A percentile compares a stretch with the other conserved stretches of the same genome.
phyloP scores from a whole-genome alignment of 2,797 vertebrate species.

The Rachycentron canadum region DNA sequence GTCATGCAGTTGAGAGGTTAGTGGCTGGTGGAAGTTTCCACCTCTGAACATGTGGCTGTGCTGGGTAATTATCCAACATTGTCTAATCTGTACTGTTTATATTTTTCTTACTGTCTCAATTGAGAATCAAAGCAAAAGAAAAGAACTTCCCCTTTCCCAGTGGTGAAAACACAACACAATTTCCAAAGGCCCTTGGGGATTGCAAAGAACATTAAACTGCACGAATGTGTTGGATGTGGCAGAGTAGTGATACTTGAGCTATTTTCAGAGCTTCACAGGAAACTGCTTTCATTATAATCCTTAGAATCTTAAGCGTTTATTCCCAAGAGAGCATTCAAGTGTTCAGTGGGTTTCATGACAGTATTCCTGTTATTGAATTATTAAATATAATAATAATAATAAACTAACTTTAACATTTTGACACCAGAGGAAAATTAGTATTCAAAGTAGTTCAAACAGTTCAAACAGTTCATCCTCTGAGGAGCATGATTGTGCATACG shows the following conservation, averaged over 20 bases:
- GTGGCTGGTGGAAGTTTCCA: background rate
- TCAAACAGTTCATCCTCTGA: background rate
- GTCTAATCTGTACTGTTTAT: background rate
- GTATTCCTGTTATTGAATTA: background rate
- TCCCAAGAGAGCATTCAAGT: background rate
- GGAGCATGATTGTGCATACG: background rate
- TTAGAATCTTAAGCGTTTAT: background rate
- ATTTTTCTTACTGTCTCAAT: background rate
- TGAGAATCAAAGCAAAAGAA: background rate
- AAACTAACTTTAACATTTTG: background rate
- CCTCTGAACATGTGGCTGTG: constrained; percentile 1
- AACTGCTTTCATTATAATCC: background rate
- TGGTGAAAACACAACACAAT: background rate
- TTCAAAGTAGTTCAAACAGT: background rate
- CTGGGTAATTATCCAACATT: background rate
- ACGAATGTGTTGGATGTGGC: background rate
- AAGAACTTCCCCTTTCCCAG: background rate
- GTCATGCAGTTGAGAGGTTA: background rate
- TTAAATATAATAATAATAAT: no score
- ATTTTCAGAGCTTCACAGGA: background rate
- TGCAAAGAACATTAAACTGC: background rate
- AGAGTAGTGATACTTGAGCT: background rate
- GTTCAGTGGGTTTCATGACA: background rate
- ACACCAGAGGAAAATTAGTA: background rate
- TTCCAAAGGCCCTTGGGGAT: background rate